Evolutionary conservation across 1,140 invertebrate species (phyloP).

Genomic region (Trichonephila inaurata): DNA sequence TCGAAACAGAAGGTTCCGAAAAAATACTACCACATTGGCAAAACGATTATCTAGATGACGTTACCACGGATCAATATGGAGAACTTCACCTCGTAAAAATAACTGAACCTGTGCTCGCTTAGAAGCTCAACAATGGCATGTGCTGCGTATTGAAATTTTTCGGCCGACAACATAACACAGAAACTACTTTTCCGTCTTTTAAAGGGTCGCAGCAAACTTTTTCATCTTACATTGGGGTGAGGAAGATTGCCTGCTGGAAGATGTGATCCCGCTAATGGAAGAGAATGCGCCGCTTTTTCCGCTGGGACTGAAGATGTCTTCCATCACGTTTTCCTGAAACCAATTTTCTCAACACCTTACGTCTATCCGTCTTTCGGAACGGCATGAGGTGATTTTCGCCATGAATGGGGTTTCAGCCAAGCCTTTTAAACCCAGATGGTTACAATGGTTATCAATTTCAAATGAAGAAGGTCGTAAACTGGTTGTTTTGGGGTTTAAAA

Average conservation of each 20-base stretch:
- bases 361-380: constrained; percentile 44
- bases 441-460: not conserved
- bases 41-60: not conserved
- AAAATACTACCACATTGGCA: not conserved
- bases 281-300: constrained; percentile 41
- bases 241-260: constrained; percentile 42
- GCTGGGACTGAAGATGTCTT: not conserved
- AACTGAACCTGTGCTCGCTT: not conserved
- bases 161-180: not conserved
- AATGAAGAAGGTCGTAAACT: not conserved
- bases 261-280: constrained; percentile 37
- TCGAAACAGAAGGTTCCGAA: not conserved
- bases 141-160: constrained; percentile 70
- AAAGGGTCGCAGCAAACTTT: constrained; percentile 2
- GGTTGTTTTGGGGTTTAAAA: not conserved
- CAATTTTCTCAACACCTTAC: constrained; percentile 40
- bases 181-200: constrained; percentile 29
- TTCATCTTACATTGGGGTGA: constrained; percentile 5
- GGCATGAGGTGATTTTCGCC: not conserved
- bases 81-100: constrained; percentile 61
- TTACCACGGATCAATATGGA: not conserved
- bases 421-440: not conserved
- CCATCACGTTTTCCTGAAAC: not conserved
- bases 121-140: constrained; percentile 67
- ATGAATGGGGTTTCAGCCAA: not conserved